Percentiles rank a stretch among this genome's conserved stretches.
Evolutionary conservation across 2,888 invertebrate species (phyloP).

Genomic region (Dryomyza anilis): DNA sequence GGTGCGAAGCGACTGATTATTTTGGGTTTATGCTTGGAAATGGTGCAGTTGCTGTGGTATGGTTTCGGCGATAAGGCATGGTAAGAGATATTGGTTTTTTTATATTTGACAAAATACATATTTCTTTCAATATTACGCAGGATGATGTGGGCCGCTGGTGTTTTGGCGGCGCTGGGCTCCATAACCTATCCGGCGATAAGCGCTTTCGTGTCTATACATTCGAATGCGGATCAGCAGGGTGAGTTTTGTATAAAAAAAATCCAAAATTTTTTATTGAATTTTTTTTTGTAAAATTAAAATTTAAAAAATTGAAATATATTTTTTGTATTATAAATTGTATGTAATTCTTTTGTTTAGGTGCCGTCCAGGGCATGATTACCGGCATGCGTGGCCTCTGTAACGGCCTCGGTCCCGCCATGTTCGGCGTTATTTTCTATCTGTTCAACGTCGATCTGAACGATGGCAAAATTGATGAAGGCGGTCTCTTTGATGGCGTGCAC

Average conservation of each 20-base stretch:
- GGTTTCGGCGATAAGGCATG: conserved; percentile 95
- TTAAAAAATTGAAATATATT: no score
- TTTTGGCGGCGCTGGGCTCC: conserved; percentile 92
- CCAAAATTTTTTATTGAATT: no score
- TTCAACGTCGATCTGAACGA: conserved; percentile 97
- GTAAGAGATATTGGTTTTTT: conserved; percentile 61
- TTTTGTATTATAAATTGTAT: conserved; percentile 6
- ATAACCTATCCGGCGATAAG: conserved; percentile 99
- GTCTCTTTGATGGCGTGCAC: conserved; percentile 33
- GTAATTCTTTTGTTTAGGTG: conserved; percentile 62
- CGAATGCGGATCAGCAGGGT: conserved; percentile 97
- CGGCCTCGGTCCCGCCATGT: conserved; percentile 97
- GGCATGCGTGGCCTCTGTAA: conserved; percentile 98
- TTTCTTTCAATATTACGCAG: conserved; percentile 56
- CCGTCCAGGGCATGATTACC: conserved; percentile 97
- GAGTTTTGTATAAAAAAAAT: conserved; percentile 33
- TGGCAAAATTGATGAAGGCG: conserved; percentile 61
- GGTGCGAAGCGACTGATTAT: conserved; percentile 98
- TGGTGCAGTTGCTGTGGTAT: conserved; percentile 96
- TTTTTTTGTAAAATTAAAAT: no score
- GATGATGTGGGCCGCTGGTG: conserved; percentile 99
- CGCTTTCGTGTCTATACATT: conserved; percentile 97
- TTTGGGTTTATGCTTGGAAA: conserved; percentile 94
- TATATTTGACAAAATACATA: not conserved
- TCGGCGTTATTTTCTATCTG: conserved; percentile 96